Evolutionary conservation across 2,888 invertebrate genomes (phyloP).

Genomic region (Luffia ferchaultella): DNA sequence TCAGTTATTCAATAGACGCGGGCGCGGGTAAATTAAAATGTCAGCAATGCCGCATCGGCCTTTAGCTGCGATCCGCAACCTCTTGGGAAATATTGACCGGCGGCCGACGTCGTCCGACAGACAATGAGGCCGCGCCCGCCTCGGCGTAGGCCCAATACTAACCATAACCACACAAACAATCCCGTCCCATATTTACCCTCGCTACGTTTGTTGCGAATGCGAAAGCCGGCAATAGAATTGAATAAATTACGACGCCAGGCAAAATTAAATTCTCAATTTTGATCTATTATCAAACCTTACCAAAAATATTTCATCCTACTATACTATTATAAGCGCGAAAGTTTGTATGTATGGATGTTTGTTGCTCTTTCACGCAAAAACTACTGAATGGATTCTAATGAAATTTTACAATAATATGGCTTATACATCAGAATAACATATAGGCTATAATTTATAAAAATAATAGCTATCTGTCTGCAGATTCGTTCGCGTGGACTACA

Average conservation of each 20-base stretch:
- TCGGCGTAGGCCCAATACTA: background rate
- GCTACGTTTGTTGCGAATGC: background rate
- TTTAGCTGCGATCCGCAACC: background rate
- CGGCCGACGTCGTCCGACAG: background rate
- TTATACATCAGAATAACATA: no score
- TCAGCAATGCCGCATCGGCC: background rate
- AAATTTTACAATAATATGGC: no score
- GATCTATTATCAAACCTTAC: background rate
- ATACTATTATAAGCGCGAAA: background rate
- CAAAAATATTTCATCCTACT: background rate
- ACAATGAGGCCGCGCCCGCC: background rate
- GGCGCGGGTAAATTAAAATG: background rate
- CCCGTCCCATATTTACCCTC: background rate
- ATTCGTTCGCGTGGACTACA: no score
- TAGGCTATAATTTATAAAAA: no score
- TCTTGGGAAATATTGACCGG: background rate
- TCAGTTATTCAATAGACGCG: background rate
- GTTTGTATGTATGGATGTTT: no score
- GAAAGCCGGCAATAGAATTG: background rate
- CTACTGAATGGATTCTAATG: no score
- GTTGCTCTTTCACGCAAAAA: no score
- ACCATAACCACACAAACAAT: background rate
- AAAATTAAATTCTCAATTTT: background rate
- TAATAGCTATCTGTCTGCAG: no score
- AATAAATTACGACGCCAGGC: background rate